phyloP scores from a whole-genome alignment of 1,140 invertebrate species.

The Heliconius himera region DNA sequence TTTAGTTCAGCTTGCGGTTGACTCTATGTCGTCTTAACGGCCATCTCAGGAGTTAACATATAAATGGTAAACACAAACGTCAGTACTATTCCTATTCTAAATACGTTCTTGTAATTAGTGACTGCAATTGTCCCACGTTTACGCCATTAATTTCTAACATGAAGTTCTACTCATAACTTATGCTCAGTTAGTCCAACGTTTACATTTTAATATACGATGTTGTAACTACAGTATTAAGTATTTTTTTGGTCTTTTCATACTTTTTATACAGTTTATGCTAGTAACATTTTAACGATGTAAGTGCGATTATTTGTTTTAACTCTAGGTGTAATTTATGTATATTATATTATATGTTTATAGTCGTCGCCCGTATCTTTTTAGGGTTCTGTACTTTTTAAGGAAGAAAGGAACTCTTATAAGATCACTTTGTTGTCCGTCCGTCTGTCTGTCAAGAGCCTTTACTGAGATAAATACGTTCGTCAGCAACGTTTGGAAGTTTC shows the following conservation, averaged over 20 bases:
- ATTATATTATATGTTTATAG: no score
- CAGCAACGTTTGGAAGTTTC: no score
- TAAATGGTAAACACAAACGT: constrained; percentile 19
- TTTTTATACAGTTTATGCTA: background rate
- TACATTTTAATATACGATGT: background rate
- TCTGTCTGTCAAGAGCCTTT: no score
- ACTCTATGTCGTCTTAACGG: constrained; percentile 43
- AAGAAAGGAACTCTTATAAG: no score
- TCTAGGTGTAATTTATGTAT: no score
- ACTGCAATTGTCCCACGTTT: constrained; percentile 32
- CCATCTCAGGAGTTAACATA: constrained; percentile 37
- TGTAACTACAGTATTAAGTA: background rate
- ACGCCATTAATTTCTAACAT: constrained; percentile 33
- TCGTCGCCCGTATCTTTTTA: no score
- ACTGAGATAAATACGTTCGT: no score
- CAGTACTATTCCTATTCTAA: constrained; percentile 23
- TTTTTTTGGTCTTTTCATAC: background rate
- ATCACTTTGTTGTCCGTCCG: no score
- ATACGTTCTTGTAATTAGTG: constrained; percentile 26
- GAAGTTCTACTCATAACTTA: background rate
- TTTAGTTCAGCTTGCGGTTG: constrained; percentile 42
- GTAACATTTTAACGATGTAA: background rate
- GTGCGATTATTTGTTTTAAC: no score
- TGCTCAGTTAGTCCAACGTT: background rate
- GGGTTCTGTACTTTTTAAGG: no score